phyloP scores from a whole-genome alignment of 2,888 invertebrate species.

The Zootermopsis nevadensis region DNA sequence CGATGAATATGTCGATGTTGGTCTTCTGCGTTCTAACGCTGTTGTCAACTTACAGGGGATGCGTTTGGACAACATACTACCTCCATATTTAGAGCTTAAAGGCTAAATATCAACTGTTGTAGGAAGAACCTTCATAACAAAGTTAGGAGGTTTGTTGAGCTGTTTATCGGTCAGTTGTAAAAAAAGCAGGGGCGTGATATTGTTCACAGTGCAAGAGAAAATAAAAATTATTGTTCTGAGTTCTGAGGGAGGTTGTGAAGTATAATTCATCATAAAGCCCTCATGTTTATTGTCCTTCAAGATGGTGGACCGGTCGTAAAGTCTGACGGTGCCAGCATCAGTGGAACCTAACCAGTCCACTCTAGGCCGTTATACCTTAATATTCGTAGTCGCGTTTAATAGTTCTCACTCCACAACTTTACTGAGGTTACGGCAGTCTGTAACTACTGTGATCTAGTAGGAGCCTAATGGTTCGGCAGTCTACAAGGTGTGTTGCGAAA shows the following conservation, averaged over 20 bases:
- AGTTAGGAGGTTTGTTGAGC: too few relatives aligned
- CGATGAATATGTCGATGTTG: too few relatives aligned
- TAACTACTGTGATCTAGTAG: background rate
- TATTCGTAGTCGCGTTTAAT: background rate
- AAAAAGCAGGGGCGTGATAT: background rate
- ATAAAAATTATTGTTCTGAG: constrained; percentile 10
- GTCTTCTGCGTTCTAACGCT: too few relatives aligned
- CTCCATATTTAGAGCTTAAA: too few relatives aligned
- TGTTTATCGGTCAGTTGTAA: background rate
- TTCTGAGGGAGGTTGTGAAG: background rate
- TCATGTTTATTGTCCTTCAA: background rate
- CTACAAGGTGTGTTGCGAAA: background rate
- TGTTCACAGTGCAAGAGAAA: background rate
- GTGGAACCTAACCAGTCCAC: background rate
- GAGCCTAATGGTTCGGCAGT: background rate
- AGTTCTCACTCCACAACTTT: background rate
- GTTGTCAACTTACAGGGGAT: too few relatives aligned
- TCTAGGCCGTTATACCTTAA: background rate
- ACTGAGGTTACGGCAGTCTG: background rate
- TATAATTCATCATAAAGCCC: background rate
- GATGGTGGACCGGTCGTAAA: constrained; percentile 7
- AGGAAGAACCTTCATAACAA: too few relatives aligned
- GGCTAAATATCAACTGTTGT: too few relatives aligned
- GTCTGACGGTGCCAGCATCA: background rate
- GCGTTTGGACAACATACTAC: too few relatives aligned